phyloP scores from a whole-genome alignment of 53 echinoderm and acorn worm genomes.

The Apostichopus leukothele region DNA sequence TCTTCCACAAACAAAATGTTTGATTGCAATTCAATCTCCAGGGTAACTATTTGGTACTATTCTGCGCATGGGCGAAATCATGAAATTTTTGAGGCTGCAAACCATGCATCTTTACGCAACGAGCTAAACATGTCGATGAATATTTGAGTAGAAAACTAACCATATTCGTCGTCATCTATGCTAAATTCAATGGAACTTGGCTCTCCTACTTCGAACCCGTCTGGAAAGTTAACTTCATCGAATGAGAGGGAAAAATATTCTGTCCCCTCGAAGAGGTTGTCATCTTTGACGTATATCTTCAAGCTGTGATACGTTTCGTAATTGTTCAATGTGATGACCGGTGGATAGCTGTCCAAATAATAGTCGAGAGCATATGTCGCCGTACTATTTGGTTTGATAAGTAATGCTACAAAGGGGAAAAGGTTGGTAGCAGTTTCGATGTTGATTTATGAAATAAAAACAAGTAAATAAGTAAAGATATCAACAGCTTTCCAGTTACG shows the following conservation, averaged over 20 bases:
- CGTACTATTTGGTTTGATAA: neutral
- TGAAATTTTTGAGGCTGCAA: no score
- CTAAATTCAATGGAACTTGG: neutral
- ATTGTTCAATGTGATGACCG: neutral
- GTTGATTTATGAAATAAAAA: neutral
- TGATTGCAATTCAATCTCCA: no score
- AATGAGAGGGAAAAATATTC: slow-evolving; percentile 4
- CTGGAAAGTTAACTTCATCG: slow-evolving; percentile 2
- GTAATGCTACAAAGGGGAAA: neutral
- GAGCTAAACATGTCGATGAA: neutral
- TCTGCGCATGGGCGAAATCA: no score
- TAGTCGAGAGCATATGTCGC: slow-evolving; percentile 9
- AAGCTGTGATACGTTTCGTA: neutral
- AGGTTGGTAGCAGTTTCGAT: neutral
- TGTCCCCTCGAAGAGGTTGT: neutral
- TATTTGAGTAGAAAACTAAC: neutral
- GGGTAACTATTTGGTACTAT: no score
- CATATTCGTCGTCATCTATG: slow-evolving; percentile 13
- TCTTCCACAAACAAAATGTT: no score
- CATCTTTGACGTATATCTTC: neutral
- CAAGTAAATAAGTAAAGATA: no score
- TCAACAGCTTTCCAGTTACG: no score
- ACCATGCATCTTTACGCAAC: no score
- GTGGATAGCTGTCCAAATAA: neutral
- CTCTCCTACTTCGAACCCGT: neutral